Evolutionary conservation across 1,140 invertebrate genomes (phyloP).

Genomic region (Drosophila jambulina): DNA sequence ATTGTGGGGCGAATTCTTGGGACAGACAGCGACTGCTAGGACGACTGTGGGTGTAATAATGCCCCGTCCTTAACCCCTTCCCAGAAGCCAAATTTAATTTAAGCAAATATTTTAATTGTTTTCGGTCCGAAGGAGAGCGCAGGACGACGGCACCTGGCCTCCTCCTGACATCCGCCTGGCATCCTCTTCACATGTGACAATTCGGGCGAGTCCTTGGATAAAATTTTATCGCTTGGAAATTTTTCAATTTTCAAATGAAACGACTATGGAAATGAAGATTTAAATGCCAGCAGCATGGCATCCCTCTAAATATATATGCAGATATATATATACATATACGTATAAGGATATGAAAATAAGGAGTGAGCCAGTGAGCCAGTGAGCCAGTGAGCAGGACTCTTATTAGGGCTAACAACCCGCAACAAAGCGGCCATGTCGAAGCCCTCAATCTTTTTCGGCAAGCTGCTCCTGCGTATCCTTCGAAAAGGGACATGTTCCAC

Average conservation of each 20-base stretch:
- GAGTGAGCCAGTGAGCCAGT: conserved; percentile 22
- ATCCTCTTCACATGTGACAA: conserved; percentile 19
- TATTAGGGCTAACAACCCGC: conserved; percentile 81
- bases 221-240: conserved; percentile 79
- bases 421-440: conserved; percentile 63
- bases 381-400: conserved; percentile 53
- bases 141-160: conserved; percentile 16
- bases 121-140: conserved; percentile 36
- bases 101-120: conserved; percentile 79
- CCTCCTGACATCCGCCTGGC: neutral
- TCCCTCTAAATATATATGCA: neutral
- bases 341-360: neutral
- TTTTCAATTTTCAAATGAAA: conserved; percentile 73
- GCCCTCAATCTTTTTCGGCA: conserved; percentile 29
- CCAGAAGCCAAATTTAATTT: conserved; percentile 54
- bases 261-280: conserved; percentile 50
- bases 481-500: conserved; percentile 76
- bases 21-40: neutral
- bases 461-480: conserved; percentile 17
- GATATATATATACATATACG: neutral
- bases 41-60: conserved; percentile 4
- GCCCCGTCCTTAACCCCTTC: conserved; percentile 12
- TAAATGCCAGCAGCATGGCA: conserved; percentile 17
- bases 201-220: conserved; percentile 41
- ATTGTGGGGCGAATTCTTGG: conserved; percentile 42